A percentile compares a stretch with the other conserved stretches of the same genome.
These are phyloP conservation scores for Gavialis gangeticus DNA, from an alignment of 2,113 vertebrate species.

Conservation along the genomic window DNA sequence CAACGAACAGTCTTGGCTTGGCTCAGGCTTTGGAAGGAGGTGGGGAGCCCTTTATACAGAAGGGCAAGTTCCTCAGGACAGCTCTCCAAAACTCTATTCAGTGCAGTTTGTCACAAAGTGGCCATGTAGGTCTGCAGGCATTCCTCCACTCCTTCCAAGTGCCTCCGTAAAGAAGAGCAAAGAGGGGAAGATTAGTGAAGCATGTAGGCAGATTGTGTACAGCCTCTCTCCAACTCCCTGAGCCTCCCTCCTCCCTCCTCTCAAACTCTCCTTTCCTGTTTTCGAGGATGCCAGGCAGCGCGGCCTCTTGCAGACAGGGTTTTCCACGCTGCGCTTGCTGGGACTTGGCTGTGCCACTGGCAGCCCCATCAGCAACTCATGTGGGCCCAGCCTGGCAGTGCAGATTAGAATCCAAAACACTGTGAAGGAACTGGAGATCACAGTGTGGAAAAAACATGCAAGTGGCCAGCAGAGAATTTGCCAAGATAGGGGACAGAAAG, in stretches of 20 bases:
- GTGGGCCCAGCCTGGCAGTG: not conserved
- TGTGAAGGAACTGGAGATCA: not conserved
- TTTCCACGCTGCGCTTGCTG: not conserved
- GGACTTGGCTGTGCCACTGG: not conserved
- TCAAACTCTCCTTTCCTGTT: not conserved
- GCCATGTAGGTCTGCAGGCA: not conserved
- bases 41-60: not conserved
- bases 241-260: not conserved
- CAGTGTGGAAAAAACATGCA: not conserved
- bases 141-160: not conserved
- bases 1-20: not conserved
- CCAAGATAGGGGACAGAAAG: not conserved
- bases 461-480: not conserved
- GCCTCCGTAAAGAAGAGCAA: not conserved
- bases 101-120: not conserved
- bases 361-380: not conserved
- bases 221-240: not conserved
- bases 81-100: not conserved
- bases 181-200: not conserved
- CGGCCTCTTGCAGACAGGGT: not conserved
- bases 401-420: not conserved
- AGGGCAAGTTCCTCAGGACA: not conserved
- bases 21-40: not conserved
- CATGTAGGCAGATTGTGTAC: not conserved
- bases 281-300: not conserved